Evolutionary conservation across 2,888 invertebrate genomes (phyloP).

Genomic region (Pachycephus smyrnensis): DNA sequence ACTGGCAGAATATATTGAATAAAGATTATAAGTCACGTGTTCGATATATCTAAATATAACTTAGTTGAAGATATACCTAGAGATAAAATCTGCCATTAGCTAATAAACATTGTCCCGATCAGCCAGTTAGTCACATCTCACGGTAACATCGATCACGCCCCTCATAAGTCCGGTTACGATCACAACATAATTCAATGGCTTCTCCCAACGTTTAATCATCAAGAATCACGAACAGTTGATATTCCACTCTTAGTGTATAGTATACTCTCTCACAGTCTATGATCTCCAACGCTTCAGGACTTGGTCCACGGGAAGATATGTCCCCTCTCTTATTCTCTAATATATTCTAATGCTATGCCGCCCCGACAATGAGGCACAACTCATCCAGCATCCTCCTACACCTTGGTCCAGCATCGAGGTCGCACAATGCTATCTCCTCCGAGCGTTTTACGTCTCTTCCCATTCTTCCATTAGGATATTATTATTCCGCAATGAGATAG

Average conservation of each 20-base stretch:
- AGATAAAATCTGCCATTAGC: conserved; percentile 35
- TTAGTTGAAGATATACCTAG: not conserved
- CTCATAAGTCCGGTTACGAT: conserved; percentile 34
- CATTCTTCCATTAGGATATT: conserved; percentile 16
- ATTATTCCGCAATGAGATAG: conserved; percentile 4
- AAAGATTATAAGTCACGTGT: not conserved
- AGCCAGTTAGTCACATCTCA: conserved; percentile 45
- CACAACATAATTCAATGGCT: conserved; percentile 47
- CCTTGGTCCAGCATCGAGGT: conserved; percentile 27
- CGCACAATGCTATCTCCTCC: conserved; percentile 35
- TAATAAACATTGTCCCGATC: conserved; percentile 45
- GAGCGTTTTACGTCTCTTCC: conserved; percentile 28
- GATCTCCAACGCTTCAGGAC: conserved; percentile 30
- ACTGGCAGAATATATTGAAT: not conserved
- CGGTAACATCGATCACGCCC: conserved; percentile 40
- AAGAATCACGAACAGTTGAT: conserved; percentile 21
- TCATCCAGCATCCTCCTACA: conserved; percentile 59
- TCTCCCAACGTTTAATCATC: conserved; percentile 26
- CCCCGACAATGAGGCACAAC: conserved; percentile 65
- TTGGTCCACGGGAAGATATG: conserved; percentile 18
- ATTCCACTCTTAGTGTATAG: not conserved
- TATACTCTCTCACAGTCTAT: conserved; percentile 11
- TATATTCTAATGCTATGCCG: conserved; percentile 65
- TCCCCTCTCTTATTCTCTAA: conserved; percentile 41
- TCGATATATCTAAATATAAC: not conserved